phyloP scores from a whole-genome alignment of 2,113 vertebrate genomes.

The Hemichromis elongatus region DNA sequence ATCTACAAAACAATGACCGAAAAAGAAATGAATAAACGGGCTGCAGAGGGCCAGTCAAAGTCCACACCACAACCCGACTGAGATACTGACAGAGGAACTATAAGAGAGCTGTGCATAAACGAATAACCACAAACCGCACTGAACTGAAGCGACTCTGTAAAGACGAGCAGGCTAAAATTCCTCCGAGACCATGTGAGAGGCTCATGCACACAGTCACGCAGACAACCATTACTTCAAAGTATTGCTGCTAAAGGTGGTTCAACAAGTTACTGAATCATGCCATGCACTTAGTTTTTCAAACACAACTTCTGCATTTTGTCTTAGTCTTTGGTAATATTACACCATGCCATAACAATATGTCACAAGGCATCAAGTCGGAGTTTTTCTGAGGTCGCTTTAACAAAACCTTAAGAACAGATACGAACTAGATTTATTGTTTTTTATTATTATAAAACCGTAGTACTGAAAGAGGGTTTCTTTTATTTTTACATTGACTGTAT shows the following conservation, averaged over 20 bases:
- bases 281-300: not conserved
- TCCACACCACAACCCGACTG: not conserved
- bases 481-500: not conserved
- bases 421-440: not conserved
- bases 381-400: accelerated
- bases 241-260: not conserved
- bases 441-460: not conserved
- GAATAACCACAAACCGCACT: not conserved
- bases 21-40: not conserved
- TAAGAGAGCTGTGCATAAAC: not conserved
- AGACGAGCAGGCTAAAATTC: not conserved
- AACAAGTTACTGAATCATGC: not conserved
- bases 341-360: accelerated
- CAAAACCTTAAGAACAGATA: accelerated
- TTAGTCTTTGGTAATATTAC: accelerated
- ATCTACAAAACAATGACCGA: not conserved
- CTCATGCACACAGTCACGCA: not conserved
- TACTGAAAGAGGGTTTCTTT: not conserved
- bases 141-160: not conserved
- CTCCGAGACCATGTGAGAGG: not conserved
- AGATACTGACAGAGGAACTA: not conserved
- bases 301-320: not conserved
- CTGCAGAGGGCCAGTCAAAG: not conserved
- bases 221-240: not conserved
- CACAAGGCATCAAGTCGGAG: not conserved